These are phyloP conservation scores for Myotis planiceps DNA, from an alignment of 2,797 vertebrate genomes.

Conservation along the genomic window DNA sequence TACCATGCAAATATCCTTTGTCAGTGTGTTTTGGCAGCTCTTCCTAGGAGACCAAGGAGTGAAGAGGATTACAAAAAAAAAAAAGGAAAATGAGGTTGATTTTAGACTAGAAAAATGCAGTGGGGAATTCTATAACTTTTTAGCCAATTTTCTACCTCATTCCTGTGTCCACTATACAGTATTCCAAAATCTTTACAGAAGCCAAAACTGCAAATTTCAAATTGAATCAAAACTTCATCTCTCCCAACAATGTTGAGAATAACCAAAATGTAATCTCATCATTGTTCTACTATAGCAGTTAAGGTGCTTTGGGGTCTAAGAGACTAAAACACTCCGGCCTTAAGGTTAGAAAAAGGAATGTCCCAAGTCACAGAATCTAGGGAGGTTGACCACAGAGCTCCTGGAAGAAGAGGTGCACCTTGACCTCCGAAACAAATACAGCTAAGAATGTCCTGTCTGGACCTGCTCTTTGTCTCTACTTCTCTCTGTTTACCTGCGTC, in stretches of 20 bases:
- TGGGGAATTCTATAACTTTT: slow-evolving; percentile 65
- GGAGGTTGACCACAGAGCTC: neutral
- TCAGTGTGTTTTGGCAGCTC: slow-evolving; percentile 72
- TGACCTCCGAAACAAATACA: neutral
- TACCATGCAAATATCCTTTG: slow-evolving; percentile 71
- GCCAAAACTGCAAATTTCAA: slow-evolving; percentile 48
- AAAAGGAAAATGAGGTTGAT: slow-evolving; percentile 51
- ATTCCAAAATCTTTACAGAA: slow-evolving; percentile 55
- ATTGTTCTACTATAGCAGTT: neutral
- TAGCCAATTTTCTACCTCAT: slow-evolving; percentile 51
- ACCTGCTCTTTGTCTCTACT: neutral
- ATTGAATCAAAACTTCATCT: neutral
- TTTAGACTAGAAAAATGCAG: slow-evolving; percentile 66
- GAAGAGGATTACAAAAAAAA: slow-evolving; percentile 49
- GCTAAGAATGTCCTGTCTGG: neutral
- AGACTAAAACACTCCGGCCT: neutral
- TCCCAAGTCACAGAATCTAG: neutral
- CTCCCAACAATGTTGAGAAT: slow-evolving; percentile 7
- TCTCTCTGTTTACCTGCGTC: neutral
- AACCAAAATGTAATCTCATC: neutral
- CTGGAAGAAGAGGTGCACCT: neutral
- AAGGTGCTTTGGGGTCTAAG: neutral
- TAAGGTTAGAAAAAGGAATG: neutral
- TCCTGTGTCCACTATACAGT: neutral
- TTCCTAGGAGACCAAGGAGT: slow-evolving; percentile 52